Percentiles rank a stretch among this genome's conserved stretches.
Conservation (phyloP, 2,113 vertebrate genomes). For the Aegotheles bennettii region DNA sequence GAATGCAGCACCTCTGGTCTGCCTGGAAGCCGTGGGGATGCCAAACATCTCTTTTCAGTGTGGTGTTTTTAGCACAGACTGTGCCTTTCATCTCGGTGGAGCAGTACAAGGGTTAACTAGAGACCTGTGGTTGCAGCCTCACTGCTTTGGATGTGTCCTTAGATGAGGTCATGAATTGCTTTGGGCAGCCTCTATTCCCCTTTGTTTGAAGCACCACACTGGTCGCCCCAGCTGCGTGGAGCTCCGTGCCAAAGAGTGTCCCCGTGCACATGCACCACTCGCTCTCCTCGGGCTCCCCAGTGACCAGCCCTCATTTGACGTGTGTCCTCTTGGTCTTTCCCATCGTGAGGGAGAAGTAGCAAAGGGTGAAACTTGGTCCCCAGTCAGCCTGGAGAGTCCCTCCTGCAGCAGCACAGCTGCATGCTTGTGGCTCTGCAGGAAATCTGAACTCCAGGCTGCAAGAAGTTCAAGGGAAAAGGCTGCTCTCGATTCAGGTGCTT, state of each 20-base stretch:
- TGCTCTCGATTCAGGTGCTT: background rate
- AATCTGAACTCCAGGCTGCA: background rate
- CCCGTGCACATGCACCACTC: background rate
- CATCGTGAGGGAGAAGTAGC: accelerated
- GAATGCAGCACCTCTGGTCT: background rate
- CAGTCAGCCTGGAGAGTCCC: background rate
- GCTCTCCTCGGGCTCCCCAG: background rate
- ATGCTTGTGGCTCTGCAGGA: background rate
- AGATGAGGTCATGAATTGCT: conserved; percentile 54
- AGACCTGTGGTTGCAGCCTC: conserved; percentile 12
- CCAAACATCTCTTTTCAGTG: background rate
- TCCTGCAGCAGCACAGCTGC: background rate
- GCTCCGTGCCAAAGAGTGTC: background rate
- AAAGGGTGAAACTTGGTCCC: background rate
- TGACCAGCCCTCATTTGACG: background rate
- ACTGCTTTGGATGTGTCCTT: conserved; percentile 22
- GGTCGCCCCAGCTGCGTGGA: conserved; percentile 14
- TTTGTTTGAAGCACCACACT: conserved; percentile 9
- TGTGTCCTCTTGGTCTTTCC: background rate
- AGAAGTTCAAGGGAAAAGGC: background rate
- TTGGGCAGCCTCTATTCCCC: conserved; percentile 28
- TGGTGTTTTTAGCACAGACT: background rate
- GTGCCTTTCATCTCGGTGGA: background rate
- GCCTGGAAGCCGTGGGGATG: background rate
- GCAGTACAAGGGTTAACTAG: conserved; percentile 21